A percentile compares a stretch with the other conserved stretches of the same genome.
phyloP scores from a whole-genome alignment of 2,888 invertebrate species.

The Agonopterix subpropinquella region DNA sequence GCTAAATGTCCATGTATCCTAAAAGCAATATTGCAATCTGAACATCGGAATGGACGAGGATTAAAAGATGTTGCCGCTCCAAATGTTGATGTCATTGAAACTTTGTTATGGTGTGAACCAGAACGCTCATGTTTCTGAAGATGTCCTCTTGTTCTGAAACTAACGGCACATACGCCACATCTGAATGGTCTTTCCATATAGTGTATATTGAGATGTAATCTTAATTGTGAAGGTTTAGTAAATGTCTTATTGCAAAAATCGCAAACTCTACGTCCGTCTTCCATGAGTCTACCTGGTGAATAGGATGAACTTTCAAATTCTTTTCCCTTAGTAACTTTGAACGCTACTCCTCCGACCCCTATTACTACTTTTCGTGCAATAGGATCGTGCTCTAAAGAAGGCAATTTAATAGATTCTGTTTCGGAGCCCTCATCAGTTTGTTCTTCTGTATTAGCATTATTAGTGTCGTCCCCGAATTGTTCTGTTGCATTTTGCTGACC shows the following conservation, averaged over 20 bases:
- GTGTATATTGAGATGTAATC: slow-evolving; percentile 96
- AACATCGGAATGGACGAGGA: slow-evolving; percentile 97
- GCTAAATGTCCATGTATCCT: slow-evolving; percentile 97
- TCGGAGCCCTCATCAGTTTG: slow-evolving; percentile 45
- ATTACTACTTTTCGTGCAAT: slow-evolving; percentile 78
- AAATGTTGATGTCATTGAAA: slow-evolving; percentile 90
- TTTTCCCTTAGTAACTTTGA: slow-evolving; percentile 73
- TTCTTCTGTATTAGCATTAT: slow-evolving; percentile 40
- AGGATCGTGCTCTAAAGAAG: slow-evolving; percentile 58
- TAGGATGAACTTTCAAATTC: slow-evolving; percentile 63
- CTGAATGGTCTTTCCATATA: slow-evolving; percentile 94
- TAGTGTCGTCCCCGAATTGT: slow-evolving; percentile 40
- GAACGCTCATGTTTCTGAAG: slow-evolving; percentile 95
- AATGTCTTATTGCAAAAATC: slow-evolving; percentile 94
- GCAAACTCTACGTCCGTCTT: slow-evolving; percentile 86
- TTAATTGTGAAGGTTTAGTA: slow-evolving; percentile 91
- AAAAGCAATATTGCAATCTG: slow-evolving; percentile 97
- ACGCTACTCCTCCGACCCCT: slow-evolving; percentile 78
- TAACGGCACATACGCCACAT: slow-evolving; percentile 93
- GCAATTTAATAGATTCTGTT: slow-evolving; percentile 44
- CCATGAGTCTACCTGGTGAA: slow-evolving; percentile 75
- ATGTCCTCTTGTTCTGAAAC: slow-evolving; percentile 93
- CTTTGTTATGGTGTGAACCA: slow-evolving; percentile 94
- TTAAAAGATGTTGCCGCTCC: slow-evolving; percentile 91
- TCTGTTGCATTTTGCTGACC: slow-evolving; percentile 41